phyloP scores from a whole-genome alignment of 2,113 vertebrate genomes.

The Mobula birostris region DNA sequence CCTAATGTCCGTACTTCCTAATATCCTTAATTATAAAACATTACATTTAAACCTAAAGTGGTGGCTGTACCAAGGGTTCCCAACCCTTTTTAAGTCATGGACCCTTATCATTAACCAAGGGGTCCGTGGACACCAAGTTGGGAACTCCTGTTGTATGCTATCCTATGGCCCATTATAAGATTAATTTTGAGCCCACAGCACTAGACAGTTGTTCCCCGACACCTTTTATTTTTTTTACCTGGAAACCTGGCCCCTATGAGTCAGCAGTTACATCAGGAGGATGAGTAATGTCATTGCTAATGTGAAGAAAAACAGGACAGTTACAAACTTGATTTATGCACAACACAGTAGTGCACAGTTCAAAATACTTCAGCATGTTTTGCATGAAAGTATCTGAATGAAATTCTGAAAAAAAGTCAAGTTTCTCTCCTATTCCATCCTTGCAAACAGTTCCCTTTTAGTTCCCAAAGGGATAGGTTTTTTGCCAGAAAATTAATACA shows the following conservation, averaged over 20 bases:
- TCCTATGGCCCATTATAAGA: background rate
- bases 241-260: conserved; percentile 33
- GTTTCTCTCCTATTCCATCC: background rate
- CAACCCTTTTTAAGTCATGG: too few relatives aligned
- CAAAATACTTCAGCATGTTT: background rate
- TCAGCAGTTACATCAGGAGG: conserved; percentile 36
- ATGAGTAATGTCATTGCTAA: conserved; percentile 34
- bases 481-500: background rate
- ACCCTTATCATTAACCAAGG: too few relatives aligned
- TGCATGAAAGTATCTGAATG: background rate
- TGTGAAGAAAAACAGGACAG: conserved; percentile 25
- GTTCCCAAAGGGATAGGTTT: background rate
- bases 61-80: background rate
- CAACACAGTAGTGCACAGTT: conserved; percentile 1
- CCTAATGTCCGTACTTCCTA: background rate
- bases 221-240: conserved; percentile 28
- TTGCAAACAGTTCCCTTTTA: background rate
- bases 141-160: background rate
- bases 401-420: background rate
- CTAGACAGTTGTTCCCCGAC: conserved; percentile 14
- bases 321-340: conserved; percentile 34
- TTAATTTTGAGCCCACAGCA: conserved; percentile 8
- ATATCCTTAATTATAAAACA: background rate
- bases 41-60: conserved; percentile 15
- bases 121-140: too few relatives aligned